These are phyloP conservation scores for Micrasema minimum DNA, from an alignment of 1,140 invertebrate species.

Conservation along the genomic window DNA sequence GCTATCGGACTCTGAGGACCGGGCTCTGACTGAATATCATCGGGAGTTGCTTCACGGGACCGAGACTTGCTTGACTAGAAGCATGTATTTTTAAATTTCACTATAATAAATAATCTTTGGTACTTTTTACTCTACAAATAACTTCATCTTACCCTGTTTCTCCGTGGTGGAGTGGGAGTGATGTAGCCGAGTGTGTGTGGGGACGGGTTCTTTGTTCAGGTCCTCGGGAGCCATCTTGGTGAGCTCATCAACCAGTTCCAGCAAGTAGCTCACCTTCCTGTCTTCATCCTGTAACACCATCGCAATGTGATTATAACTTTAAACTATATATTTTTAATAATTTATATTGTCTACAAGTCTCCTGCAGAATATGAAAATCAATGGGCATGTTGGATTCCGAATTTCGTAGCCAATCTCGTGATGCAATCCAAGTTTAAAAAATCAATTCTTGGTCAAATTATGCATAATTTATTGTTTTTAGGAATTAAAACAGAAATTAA, in stretches of 20 bases:
- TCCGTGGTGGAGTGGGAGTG: slow-evolving; percentile 63
- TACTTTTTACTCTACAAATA: too few relatives aligned
- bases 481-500: too few relatives aligned
- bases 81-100: not conserved
- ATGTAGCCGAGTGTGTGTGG: slow-evolving; percentile 50
- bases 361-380: too few relatives aligned
- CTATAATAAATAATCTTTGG: too few relatives aligned
- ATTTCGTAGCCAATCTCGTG: too few relatives aligned
- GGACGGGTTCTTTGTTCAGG: slow-evolving; percentile 51
- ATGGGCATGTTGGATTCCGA: too few relatives aligned
- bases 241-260: slow-evolving; percentile 82
- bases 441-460: too few relatives aligned
- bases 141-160: slow-evolving; percentile 60
- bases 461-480: too few relatives aligned
- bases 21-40: slow-evolving; percentile 53
- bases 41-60: slow-evolving; percentile 62
- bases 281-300: slow-evolving; percentile 68
- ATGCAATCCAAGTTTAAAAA: too few relatives aligned
- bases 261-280: slow-evolving; percentile 73
- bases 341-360: too few relatives aligned
- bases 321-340: too few relatives aligned
- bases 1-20: slow-evolving; percentile 56
- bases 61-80: slow-evolving; percentile 58
- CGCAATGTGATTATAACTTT: too few relatives aligned
- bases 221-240: slow-evolving; percentile 74